Conservation (phyloP, 1,140 invertebrate genomes). For the Drosophila simulans region DNA sequence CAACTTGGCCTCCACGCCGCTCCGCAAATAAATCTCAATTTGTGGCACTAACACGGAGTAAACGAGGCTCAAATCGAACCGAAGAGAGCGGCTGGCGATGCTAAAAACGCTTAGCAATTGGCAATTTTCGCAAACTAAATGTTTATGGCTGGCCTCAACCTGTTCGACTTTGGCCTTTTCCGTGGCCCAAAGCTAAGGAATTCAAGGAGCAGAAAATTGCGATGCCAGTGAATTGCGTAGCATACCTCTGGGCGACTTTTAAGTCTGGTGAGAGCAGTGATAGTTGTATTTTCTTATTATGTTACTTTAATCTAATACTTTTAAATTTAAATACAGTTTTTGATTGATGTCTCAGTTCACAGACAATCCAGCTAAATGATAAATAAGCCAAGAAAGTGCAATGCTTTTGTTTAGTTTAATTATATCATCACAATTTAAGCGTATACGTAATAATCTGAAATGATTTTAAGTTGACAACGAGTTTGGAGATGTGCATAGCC, state of each 20-base stretch:
- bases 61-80: conserved; percentile 40
- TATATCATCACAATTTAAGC: no score
- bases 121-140: conserved; percentile 67
- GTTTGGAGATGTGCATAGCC: no score
- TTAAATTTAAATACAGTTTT: no score
- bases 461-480: no score
- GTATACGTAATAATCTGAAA: no score
- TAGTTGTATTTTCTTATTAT: no score
- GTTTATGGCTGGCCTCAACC: conserved; percentile 52
- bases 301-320: no score
- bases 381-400: no score
- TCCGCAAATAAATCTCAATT: conserved; percentile 75
- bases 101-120: conserved; percentile 68
- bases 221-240: conserved; percentile 3
- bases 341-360: no score
- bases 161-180: conserved; percentile 15
- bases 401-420: no score
- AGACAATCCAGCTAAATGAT: no score
- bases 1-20: conserved; percentile 43
- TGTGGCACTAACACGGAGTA: conserved; percentile 62
- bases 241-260: conserved; percentile 15
- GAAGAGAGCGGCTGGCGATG: conserved; percentile 31
- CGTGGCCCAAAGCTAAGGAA: neutral
- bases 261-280: neutral
- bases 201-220: neutral